Percentiles rank a stretch among this genome's conserved stretches.
These are phyloP conservation scores for Hylaea fasciaria DNA, from an alignment of 2,888 invertebrate genomes.

Conservation along the genomic window DNA sequence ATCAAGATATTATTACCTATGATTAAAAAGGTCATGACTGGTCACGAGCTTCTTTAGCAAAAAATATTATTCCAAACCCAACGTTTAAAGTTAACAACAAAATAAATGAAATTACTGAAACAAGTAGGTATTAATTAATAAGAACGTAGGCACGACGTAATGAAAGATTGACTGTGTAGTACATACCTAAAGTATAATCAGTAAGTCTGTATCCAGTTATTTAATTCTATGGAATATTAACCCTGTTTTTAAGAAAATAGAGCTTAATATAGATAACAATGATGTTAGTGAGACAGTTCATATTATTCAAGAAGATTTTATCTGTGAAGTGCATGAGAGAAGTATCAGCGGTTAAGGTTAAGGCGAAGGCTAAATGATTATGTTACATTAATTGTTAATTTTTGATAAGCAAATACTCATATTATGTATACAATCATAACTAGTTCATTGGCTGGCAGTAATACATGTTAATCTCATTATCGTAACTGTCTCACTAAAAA, in stretches of 20 bases:
- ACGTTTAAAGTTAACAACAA: background rate
- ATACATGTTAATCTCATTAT: background rate
- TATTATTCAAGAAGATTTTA: slow-evolving; percentile 26
- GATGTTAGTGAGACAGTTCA: background rate
- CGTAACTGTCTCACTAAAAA: too few relatives aligned
- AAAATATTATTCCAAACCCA: slow-evolving; percentile 3
- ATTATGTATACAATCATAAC: background rate
- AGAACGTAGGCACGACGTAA: background rate
- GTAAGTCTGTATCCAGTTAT: background rate
- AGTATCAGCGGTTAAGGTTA: slow-evolving; percentile 35
- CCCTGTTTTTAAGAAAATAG: background rate
- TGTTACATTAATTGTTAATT: slow-evolving; percentile 8
- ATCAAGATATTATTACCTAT: slow-evolving; percentile 18
- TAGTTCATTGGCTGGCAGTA: background rate
- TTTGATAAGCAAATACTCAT: slow-evolving; percentile 3
- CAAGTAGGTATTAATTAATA: background rate
- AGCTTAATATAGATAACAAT: background rate
- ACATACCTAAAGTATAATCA: background rate
- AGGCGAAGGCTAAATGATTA: slow-evolving; percentile 27
- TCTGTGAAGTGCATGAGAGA: slow-evolving; percentile 31
- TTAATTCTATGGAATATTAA: background rate
- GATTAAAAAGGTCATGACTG: slow-evolving; percentile 34
- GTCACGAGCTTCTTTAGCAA: slow-evolving; percentile 33
- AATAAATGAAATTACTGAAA: slow-evolving; percentile 9
- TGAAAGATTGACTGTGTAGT: slow-evolving; percentile 5